Conservation (phyloP, 2,113 vertebrate genomes). For the Colossoma macropomum region DNA sequence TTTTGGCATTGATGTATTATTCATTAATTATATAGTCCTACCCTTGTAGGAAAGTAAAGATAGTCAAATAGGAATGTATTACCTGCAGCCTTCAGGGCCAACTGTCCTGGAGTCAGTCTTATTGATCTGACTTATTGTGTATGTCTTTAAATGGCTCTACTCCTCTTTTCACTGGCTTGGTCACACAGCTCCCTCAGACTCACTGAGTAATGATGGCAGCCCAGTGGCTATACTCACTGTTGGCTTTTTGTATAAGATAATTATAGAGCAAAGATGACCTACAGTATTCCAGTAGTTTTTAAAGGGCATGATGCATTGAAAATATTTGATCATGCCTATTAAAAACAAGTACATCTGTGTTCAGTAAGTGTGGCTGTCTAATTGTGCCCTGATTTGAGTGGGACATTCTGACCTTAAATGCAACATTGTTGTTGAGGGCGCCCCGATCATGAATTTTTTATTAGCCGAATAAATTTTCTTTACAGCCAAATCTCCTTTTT, state of each 20-base stretch:
- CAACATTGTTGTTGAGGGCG: too few species aligned
- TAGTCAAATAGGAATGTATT: not conserved
- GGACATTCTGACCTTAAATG: not conserved
- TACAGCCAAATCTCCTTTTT: not conserved
- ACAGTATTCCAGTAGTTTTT: not conserved
- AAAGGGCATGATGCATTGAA: not conserved
- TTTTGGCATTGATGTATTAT: not conserved
- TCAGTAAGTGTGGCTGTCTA: not conserved
- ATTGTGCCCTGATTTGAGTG: not conserved
- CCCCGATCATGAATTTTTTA: not conserved
- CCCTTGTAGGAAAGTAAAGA: not conserved
- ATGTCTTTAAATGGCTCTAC: slow-evolving; percentile 3
- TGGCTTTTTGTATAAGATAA: not conserved
- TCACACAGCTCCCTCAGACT: not conserved
- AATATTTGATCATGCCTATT: not conserved
- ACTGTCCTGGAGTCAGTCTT: not conserved
- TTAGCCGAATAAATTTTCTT: not conserved
- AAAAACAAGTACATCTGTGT: not conserved
- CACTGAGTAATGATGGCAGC: not conserved
- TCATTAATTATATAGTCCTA: not conserved
- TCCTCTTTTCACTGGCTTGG: slow-evolving; percentile 1
- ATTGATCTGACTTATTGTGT: slow-evolving; percentile 28
- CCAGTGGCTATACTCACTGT: not conserved
- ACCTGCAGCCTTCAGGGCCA: not conserved
- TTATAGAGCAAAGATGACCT: not conserved